phyloP scores from a whole-genome alignment of 2,888 invertebrate genomes.

The Machimus atricapillus region DNA sequence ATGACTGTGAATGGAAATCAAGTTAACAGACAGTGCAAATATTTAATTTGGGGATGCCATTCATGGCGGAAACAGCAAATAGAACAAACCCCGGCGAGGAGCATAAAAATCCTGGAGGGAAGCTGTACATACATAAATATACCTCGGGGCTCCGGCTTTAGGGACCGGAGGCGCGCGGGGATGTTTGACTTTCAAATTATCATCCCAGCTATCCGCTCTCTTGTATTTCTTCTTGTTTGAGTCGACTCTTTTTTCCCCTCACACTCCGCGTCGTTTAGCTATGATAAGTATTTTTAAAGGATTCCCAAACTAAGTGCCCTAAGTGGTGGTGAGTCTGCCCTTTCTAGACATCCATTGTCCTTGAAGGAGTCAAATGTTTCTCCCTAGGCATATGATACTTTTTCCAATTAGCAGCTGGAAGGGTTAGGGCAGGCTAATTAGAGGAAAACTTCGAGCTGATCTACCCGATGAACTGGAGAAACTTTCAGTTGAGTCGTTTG shows the following conservation, averaged over 20 bases:
- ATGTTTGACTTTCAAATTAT: constrained; percentile 52
- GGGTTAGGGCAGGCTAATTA: constrained; percentile 19
- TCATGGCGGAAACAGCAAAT: constrained; percentile 36
- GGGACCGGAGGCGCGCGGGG: constrained; percentile 40
- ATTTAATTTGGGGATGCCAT: constrained; percentile 43
- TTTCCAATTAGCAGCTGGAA: constrained; percentile 34
- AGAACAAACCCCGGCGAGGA: constrained; percentile 18
- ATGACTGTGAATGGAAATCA: constrained; percentile 41
- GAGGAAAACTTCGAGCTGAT: constrained; percentile 6
- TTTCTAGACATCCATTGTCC: constrained; percentile 26
- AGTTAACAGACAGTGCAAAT: constrained; percentile 43
- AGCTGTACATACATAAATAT: constrained; percentile 1
- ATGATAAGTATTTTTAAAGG: constrained; percentile 26
- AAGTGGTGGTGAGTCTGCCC: constrained; percentile 17
- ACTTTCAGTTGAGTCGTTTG: constrained; percentile 11
- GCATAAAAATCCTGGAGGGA: constrained; percentile 21
- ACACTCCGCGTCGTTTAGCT: not conserved
- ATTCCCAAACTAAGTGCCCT: constrained; percentile 8
- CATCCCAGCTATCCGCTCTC: constrained; percentile 38
- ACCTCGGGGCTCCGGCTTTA: not conserved
- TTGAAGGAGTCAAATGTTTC: not conserved
- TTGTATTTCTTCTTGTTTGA: not conserved
- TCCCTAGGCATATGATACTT: constrained; percentile 21
- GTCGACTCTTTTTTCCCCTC: not conserved
- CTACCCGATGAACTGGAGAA: not conserved